Conservation (phyloP, 2,797 vertebrate species). For the Calcarius lapponicus region DNA sequence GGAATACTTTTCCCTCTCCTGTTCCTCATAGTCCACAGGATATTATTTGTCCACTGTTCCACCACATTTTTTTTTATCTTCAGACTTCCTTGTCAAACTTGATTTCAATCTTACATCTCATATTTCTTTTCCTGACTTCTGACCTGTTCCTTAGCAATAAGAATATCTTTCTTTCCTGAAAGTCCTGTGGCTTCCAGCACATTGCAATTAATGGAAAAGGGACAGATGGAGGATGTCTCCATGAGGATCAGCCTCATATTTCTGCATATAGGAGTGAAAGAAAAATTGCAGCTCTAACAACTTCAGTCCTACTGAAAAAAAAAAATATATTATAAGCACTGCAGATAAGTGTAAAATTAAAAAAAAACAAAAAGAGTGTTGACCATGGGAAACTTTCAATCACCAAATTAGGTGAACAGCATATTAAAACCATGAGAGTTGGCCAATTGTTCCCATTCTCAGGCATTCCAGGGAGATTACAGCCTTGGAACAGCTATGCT, state of each 20-base stretch:
- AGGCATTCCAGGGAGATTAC: slow-evolving; percentile 19
- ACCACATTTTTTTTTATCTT: not conserved
- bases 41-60: not conserved
- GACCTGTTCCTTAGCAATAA: not conserved
- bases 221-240: not conserved
- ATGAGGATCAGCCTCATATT: not conserved
- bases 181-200: not conserved
- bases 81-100: not conserved
- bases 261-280: not conserved
- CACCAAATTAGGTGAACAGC: not conserved
- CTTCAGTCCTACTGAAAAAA: not conserved
- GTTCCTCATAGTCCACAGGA: not conserved
- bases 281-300: not conserved
- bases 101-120: not conserved
- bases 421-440: not conserved
- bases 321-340: not conserved
- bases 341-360: not conserved
- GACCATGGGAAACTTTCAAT: not conserved
- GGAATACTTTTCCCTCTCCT: not conserved
- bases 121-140: not conserved
- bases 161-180: not conserved
- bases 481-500: not conserved
- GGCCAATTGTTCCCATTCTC: not conserved
- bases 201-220: not conserved
- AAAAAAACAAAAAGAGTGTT: not conserved